A percentile compares a stretch with the other conserved stretches of the same genome.
Conservation (phyloP, 2,888 invertebrate genomes). For the Rotaria sp. region DNA sequence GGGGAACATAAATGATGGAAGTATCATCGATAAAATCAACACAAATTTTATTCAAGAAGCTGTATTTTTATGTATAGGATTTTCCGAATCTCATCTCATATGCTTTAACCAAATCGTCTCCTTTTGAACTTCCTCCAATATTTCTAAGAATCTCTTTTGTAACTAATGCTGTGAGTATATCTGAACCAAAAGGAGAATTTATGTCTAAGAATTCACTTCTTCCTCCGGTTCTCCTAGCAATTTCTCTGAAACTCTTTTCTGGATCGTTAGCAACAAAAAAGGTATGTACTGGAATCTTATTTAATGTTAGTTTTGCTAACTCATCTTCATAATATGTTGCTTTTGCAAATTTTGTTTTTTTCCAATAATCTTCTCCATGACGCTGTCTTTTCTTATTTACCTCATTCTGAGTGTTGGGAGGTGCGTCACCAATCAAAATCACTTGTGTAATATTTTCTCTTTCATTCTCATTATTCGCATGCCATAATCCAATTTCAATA, state of each 20-base stretch:
- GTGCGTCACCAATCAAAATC: neutral
- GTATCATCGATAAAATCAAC: too few relatives aligned
- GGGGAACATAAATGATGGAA: too few relatives aligned
- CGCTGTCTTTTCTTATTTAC: neutral
- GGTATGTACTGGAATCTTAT: neutral
- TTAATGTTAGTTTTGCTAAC: neutral
- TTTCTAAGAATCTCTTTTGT: neutral
- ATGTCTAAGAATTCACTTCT: neutral
- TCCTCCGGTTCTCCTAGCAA: neutral
- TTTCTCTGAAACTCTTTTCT: neutral
- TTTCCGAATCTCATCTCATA: neutral
- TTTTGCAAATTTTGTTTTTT: neutral
- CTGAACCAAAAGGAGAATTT: neutral
- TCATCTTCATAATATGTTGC: neutral
- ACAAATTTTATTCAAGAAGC: too few relatives aligned
- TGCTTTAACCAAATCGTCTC: neutral
- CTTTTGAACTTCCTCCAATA: neutral
- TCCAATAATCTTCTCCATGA: neutral
- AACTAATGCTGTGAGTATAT: neutral
- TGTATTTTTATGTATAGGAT: neutral
- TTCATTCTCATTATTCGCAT: neutral
- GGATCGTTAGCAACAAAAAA: neutral
- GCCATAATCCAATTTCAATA: slow-evolving; percentile 21
- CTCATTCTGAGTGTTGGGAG: neutral
- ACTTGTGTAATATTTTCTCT: neutral